Percentiles rank a stretch among this genome's conserved stretches.
Evolutionary conservation across 64 coral and sea anemone species (phyloP).

Genomic region (Dendrophyllia cribrosa): DNA sequence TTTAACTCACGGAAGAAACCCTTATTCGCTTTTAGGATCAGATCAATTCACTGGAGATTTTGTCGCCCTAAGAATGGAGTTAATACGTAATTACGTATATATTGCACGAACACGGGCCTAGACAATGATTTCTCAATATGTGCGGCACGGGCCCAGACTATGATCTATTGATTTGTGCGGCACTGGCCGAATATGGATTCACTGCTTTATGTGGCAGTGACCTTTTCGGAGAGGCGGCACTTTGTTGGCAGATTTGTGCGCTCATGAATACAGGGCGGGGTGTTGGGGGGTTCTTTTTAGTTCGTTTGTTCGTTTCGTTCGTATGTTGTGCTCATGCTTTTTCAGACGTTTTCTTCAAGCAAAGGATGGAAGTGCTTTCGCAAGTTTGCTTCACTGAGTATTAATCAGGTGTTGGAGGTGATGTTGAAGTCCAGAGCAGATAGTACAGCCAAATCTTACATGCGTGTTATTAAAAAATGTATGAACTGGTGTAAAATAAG

Average conservation of each 20-base stretch:
- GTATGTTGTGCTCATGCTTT: background rate
- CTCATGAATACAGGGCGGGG: too few species aligned
- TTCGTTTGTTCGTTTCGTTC: too few species aligned
- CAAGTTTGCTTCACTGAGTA: background rate
- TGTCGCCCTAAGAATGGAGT: too few species aligned
- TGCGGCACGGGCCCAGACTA: too few species aligned
- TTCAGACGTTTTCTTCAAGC: conserved; percentile 1
- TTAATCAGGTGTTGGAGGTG: background rate
- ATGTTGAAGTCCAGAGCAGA: background rate
- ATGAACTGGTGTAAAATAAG: conserved; percentile 35
- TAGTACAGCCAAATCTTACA: background rate
- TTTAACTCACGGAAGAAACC: conserved; percentile 43
- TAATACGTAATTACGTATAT: too few species aligned
- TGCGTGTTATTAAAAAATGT: background rate
- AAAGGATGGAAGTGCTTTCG: background rate
- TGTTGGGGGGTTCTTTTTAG: too few species aligned
- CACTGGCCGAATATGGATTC: too few species aligned
- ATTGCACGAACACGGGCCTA: too few species aligned
- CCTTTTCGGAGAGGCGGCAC: background rate
- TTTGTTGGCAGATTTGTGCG: too few species aligned
- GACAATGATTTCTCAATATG: too few species aligned
- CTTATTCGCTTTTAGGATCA: conserved; percentile 38
- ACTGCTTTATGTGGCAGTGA: too few species aligned
- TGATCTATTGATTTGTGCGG: too few species aligned
- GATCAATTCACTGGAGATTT: background rate